phyloP scores from a whole-genome alignment of 1,140 invertebrate genomes.

The Nasonia vitripennis region DNA sequence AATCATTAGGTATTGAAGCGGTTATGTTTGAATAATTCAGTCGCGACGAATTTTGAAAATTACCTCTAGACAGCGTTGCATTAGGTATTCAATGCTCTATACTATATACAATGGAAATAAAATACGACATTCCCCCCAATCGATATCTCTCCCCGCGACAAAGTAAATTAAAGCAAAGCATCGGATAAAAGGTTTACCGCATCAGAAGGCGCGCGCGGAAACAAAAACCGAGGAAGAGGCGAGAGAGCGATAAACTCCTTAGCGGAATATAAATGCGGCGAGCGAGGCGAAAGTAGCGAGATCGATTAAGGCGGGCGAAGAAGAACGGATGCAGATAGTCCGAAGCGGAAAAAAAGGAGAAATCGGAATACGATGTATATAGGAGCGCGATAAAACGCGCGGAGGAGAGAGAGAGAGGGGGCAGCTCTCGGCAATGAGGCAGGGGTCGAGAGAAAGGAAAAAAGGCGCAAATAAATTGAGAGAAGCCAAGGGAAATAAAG shows the following conservation, averaged over 20 bases:
- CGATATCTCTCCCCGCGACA: background rate
- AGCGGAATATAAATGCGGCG: constrained; percentile 20
- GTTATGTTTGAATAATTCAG: no score
- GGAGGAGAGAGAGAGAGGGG: background rate
- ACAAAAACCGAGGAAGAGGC: constrained; percentile 15
- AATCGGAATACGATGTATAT: background rate
- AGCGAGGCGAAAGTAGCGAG: constrained; percentile 19
- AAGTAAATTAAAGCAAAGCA: background rate
- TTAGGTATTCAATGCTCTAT: background rate
- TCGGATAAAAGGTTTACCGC: background rate
- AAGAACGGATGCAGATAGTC: constrained; percentile 13
- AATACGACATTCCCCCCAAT: background rate
- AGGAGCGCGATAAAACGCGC: constrained; percentile 34
- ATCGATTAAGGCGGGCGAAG: constrained; percentile 35
- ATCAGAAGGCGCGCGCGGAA: constrained; percentile 3
- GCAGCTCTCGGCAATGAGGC: constrained; percentile 3
- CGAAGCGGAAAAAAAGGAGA: background rate
- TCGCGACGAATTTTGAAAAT: no score
- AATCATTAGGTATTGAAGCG: background rate
- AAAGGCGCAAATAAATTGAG: constrained; percentile 34
- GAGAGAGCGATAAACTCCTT: constrained; percentile 34
- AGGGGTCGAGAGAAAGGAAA: background rate
- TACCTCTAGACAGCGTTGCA: no score
- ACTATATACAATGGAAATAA: background rate
- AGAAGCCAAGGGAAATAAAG: constrained; percentile 42